A percentile compares a stretch with the other conserved stretches of the same genome.
Evolutionary conservation across 2,888 invertebrate species (phyloP).

Genomic region (Koerneria pararmatus): DNA sequence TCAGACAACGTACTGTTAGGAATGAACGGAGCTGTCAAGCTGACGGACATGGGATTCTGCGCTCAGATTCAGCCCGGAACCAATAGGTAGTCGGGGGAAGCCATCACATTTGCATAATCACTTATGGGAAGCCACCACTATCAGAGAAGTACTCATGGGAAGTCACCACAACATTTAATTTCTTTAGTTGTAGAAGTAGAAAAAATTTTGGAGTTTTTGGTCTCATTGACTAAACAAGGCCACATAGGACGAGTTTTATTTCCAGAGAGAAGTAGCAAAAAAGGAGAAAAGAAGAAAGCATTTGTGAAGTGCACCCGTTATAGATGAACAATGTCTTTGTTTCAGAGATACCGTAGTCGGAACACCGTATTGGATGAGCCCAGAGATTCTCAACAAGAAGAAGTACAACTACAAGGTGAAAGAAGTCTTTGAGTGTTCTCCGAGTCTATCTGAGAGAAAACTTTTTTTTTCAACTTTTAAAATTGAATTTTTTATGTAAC

Average conservation of each 20-base stretch:
- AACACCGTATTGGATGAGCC: constrained; percentile 76
- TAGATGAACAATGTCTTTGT: constrained; percentile 3
- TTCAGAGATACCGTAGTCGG: constrained; percentile 56
- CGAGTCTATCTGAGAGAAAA: too few species aligned
- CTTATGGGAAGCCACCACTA: not conserved
- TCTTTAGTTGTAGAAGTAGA: too few species aligned
- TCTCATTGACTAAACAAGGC: too few species aligned
- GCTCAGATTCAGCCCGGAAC: constrained; percentile 85
- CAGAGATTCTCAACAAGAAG: constrained; percentile 64
- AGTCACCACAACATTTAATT: too few species aligned
- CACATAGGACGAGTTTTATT: too few species aligned
- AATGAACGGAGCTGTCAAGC: constrained; percentile 67
- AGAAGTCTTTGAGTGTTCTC: too few species aligned
- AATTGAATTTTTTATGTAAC: too few species aligned
- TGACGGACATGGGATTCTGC: constrained; percentile 89
- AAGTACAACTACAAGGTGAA: constrained; percentile 53
- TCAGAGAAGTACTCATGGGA: not conserved
- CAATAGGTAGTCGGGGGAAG: constrained; percentile 67
- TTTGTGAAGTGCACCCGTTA: too few species aligned
- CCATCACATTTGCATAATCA: not conserved
- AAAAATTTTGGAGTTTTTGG: not conserved
- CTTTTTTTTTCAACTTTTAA: too few species aligned
- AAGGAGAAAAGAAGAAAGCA: too few species aligned
- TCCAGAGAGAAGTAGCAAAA: too few species aligned
- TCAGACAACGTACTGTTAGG: constrained; percentile 93